Percentiles rank a stretch among this genome's conserved stretches.
Evolutionary conservation across 2,797 vertebrate genomes (phyloP).

Genomic region (Poecilia picta): DNA sequence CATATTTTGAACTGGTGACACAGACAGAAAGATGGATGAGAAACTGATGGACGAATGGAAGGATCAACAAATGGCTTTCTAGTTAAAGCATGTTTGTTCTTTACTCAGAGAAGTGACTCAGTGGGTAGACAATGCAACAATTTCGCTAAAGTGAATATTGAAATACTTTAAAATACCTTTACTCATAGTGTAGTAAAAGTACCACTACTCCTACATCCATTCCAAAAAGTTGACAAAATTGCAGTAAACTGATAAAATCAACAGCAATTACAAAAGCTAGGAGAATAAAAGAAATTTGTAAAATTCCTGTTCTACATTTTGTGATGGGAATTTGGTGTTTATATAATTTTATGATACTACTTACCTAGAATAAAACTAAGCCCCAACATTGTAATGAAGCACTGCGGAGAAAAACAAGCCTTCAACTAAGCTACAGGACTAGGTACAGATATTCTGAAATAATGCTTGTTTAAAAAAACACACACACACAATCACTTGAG

Average conservation of each 20-base stretch:
- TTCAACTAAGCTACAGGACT: neutral
- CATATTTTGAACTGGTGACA: neutral
- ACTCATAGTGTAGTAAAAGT: neutral
- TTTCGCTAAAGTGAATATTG: neutral
- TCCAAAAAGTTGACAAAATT: too few relatives aligned
- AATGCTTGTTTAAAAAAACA: conserved; percentile 12
- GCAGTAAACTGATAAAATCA: too few relatives aligned
- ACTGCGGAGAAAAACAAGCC: neutral
- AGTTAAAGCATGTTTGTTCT: neutral
- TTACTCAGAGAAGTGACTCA: neutral
- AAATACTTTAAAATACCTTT: neutral
- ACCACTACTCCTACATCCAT: too few relatives aligned
- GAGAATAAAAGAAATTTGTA: too few relatives aligned
- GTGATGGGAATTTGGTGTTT: too few relatives aligned
- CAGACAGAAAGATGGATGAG: neutral
- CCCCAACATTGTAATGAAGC: neutral
- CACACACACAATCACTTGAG: neutral
- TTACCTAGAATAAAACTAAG: neutral
- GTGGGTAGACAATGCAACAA: neutral
- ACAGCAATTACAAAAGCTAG: too few relatives aligned
- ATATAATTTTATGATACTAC: neutral
- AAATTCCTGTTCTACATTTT: too few relatives aligned
- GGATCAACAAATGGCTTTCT: neutral
- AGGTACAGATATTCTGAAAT: neutral
- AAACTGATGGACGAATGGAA: neutral